Percentiles rank a stretch among this genome's conserved stretches.
These are phyloP conservation scores for Tretioscincus oriximinensis DNA, from an alignment of 2,113 vertebrate genomes.

Conservation along the genomic window DNA sequence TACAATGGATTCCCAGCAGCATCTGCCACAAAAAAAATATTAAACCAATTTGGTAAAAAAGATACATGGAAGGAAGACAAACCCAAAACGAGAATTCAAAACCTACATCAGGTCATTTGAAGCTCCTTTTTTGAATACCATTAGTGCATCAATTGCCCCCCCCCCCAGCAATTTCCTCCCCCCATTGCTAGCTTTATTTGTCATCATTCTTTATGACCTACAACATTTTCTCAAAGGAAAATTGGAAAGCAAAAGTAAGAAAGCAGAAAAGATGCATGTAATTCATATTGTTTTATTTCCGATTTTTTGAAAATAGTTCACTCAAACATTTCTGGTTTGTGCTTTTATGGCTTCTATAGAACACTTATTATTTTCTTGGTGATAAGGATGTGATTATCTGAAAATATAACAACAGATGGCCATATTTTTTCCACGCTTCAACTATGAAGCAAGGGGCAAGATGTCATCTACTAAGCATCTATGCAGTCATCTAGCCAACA, in stretches of 20 bases:
- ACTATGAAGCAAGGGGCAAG: slow-evolving; percentile 48
- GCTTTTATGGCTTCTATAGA: slow-evolving; percentile 41
- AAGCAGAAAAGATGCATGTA: slow-evolving; percentile 35
- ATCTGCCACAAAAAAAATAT: slow-evolving; percentile 77
- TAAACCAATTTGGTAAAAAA: slow-evolving; percentile 65
- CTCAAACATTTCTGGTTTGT: slow-evolving; percentile 40
- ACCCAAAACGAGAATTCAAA: slow-evolving; percentile 63
- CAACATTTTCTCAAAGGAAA: slow-evolving; percentile 53
- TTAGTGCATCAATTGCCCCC: slow-evolving; percentile 64
- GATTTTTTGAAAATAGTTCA: slow-evolving; percentile 47
- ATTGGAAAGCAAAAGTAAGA: slow-evolving; percentile 37
- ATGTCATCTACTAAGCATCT: slow-evolving; percentile 36
- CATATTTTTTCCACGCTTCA: slow-evolving; percentile 43
- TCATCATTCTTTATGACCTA: slow-evolving; percentile 45
- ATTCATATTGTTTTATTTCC: slow-evolving; percentile 30
- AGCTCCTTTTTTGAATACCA: slow-evolving; percentile 60
- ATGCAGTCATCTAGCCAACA: slow-evolving; percentile 6
- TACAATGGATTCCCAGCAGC: slow-evolving; percentile 77
- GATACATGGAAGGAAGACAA: slow-evolving; percentile 74
- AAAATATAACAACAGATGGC: slow-evolving; percentile 57
- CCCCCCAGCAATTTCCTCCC: slow-evolving; percentile 27
- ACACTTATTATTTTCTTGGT: slow-evolving; percentile 23
- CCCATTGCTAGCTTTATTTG: slow-evolving; percentile 44
- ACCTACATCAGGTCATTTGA: slow-evolving; percentile 60
- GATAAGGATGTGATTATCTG: slow-evolving; percentile 20